Percentiles rank a stretch among this genome's conserved stretches.
Conservation (phyloP, 37 sponge, comb jelly and placozoan species). For the Aphrocallistes beatrix region DNA sequence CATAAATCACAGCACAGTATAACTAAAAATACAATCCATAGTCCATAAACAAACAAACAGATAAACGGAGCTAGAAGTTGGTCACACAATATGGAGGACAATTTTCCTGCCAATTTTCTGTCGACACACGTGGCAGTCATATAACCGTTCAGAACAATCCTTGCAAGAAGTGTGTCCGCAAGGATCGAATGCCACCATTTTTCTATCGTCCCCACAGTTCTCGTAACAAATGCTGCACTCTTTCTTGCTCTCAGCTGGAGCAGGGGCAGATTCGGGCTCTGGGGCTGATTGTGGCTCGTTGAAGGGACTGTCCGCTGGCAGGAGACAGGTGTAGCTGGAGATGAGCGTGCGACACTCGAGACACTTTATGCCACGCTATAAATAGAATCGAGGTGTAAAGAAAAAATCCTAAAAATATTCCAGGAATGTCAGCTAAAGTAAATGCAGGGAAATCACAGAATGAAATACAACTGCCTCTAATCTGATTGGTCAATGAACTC, state of each 20-base stretch:
- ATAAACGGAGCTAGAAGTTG: not conserved
- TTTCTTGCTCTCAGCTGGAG: not conserved
- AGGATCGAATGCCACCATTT: slow-evolving; percentile 13
- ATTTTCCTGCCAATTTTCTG: not conserved
- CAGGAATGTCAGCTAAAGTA: not conserved
- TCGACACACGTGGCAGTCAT: not conserved
- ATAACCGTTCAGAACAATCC: not conserved
- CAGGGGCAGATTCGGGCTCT: not conserved
- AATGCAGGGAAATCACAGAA: not conserved
- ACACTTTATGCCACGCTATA: not conserved
- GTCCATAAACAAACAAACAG: too few relatives aligned
- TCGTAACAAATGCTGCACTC: slow-evolving; percentile 9
- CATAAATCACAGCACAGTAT: too few relatives aligned
- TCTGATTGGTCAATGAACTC: not conserved
- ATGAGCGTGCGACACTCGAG: not conserved
- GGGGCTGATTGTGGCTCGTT: not conserved
- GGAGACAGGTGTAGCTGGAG: not conserved
- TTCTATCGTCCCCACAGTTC: not conserved
- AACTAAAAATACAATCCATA: too few relatives aligned
- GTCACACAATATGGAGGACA: not conserved
- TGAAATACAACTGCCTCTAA: not conserved
- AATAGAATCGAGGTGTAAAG: not conserved
- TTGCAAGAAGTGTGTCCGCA: slow-evolving; percentile 8
- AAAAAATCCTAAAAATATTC: not conserved
- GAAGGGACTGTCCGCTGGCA: not conserved